Evolutionary conservation across 2,797 vertebrate species (phyloP), one percentile per base, ranked within the genome.

Genomic region (Muraenolepis orangiensis): DNA sequence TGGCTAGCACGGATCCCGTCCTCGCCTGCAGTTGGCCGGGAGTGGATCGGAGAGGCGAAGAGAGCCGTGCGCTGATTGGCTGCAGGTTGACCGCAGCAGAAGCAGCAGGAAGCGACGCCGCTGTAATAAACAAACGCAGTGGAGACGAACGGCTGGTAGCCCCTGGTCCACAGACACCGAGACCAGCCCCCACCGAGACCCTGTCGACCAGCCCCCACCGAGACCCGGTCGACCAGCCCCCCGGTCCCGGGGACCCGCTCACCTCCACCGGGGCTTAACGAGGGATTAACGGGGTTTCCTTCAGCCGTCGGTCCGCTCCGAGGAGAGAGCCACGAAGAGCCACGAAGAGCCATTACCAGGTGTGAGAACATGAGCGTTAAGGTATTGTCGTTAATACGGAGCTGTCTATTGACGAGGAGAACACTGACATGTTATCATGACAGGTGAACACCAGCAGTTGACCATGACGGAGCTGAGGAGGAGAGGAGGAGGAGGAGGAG

Each of bases 391-490:
- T 64, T 64, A 26, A 64, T 10, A 26, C 26, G 5, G 12, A 64
- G n/a, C n/a, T 16, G 57, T 64, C 10, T 64, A 13, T 64, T 64
- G 57, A 4, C 57, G 7, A 57, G 51, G 51, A n/a, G 51, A 57
- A 57, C 23, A 13, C n/a, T 64, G 13, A 64, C 8, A 4, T 64
- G 10, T 64, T 26, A 64, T 64, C 23, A 4, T 10, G 26, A 64
- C 57, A 64, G 57, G 57, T 64, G 57, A 64, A 12, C 57, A 26
- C 26, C 11, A 64, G 23, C 57, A 64, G 57, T n/a, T 64, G 57
- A 86, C 84, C 86, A 94, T 95, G 94, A 93, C 92, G 78, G 94
- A 93, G 89, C 89, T 94, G 85, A 89, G 93, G 86, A 91, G 86
- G 86, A 86, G 94, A 86, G 92, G 84, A 28, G 91, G 86, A 14